A percentile compares a stretch with the other conserved stretches of the same genome.
Conservation (phyloP, 1,140 invertebrate species). For the Cepaea nemoralis region DNA sequence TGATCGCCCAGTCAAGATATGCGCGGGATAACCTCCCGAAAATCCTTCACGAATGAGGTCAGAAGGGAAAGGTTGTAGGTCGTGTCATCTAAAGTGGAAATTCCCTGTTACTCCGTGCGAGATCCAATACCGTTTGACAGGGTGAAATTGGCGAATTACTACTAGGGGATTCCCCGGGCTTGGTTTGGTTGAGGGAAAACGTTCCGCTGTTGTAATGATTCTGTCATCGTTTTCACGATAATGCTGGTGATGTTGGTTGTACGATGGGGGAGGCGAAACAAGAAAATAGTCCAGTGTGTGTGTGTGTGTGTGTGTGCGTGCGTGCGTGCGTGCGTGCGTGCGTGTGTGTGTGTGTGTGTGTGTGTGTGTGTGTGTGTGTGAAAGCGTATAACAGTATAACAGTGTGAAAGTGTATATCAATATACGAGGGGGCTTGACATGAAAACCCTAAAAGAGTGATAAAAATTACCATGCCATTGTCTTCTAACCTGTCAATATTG, state of each 20-base stretch:
- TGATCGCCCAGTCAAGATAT: conserved; percentile 21
- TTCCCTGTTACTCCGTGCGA: not conserved
- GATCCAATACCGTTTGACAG: conserved; percentile 22
- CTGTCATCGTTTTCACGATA: not conserved
- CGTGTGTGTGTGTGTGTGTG: too few relatives aligned
- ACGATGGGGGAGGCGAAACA: too few relatives aligned
- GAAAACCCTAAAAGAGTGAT: too few relatives aligned
- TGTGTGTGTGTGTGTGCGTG: too few relatives aligned
- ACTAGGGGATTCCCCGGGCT: not conserved
- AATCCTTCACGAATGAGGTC: conserved; percentile 32
- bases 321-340: too few relatives aligned
- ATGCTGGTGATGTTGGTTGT: not conserved
- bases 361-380: too few relatives aligned
- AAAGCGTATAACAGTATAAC: too few relatives aligned
- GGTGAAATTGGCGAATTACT: conserved; percentile 34
- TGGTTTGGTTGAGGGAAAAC: not conserved
- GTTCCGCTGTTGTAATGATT: not conserved
- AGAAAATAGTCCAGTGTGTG: too few relatives aligned
- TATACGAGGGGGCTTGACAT: too few relatives aligned
- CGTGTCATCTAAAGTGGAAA: conserved; percentile 1
- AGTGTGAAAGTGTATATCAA: too few relatives aligned
- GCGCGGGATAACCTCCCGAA: conserved; percentile 23
- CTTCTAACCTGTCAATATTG: too few relatives aligned
- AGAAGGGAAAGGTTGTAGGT: conserved; percentile 14
- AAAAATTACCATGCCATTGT: too few relatives aligned